A percentile compares a stretch with the other conserved stretches of the same genome.
Evolutionary conservation across 2,888 invertebrate species (phyloP).

Genomic region (Xestoiulus laeticollis): DNA sequence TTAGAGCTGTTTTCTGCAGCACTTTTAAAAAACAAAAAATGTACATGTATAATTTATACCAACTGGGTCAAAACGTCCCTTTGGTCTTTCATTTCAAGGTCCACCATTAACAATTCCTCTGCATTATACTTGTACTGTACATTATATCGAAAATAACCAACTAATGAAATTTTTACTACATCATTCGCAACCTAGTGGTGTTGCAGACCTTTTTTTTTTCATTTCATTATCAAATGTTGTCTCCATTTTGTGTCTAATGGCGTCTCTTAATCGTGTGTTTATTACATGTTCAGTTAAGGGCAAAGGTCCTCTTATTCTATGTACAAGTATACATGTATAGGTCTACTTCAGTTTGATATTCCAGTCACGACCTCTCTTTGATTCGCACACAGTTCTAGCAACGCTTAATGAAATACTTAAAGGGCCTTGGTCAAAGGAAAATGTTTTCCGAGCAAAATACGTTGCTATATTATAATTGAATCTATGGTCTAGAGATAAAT

Average conservation of each 20-base stretch:
- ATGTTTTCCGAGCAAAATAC: not conserved
- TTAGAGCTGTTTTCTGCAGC: not conserved
- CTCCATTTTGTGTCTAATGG: not conserved
- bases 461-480: constrained; percentile 6
- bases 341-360: not conserved
- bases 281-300: not conserved
- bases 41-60: not conserved
- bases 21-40: not conserved
- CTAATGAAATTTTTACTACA: constrained; percentile 8
- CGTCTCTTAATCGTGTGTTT: not conserved
- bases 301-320: not conserved
- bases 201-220: not conserved
- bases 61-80: not conserved
- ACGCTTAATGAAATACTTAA: constrained; percentile 1
- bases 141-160: not conserved
- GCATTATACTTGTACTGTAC: not conserved
- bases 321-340: not conserved
- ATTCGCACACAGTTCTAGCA: constrained; percentile 12
- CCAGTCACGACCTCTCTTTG: not conserved
- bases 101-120: not conserved
- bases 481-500: not conserved
- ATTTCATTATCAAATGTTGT: constrained; percentile 8
- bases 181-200: not conserved
- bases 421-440: not conserved
- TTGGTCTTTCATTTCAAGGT: not conserved